phyloP scores from a whole-genome alignment of 1,140 invertebrate species.

The Drosophila saltans region DNA sequence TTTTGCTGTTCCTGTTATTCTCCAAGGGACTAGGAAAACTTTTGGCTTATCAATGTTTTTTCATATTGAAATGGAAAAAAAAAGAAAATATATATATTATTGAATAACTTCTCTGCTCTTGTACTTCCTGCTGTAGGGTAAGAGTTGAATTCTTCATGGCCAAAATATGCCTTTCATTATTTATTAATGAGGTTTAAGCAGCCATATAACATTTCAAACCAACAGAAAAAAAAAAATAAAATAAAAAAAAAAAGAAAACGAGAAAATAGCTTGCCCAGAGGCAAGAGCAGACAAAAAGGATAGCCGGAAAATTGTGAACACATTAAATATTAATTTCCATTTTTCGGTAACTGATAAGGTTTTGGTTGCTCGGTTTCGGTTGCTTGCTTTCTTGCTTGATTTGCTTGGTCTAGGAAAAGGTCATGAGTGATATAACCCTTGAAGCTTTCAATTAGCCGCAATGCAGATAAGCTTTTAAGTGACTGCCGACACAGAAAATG shows the following conservation, averaged over 20 bases:
- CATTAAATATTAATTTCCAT: constrained; percentile 81
- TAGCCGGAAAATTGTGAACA: constrained; percentile 66
- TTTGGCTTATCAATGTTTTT: constrained; percentile 73
- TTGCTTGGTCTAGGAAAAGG: constrained; percentile 38
- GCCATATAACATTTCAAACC: constrained; percentile 72
- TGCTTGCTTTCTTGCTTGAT: not conserved
- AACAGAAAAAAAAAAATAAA: constrained; percentile 39
- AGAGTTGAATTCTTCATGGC: constrained; percentile 8
- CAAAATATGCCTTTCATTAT: constrained; percentile 66
- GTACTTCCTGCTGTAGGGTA: not conserved
- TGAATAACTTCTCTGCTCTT: constrained; percentile 25
- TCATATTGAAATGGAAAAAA: constrained; percentile 51
- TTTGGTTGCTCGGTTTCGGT: constrained; percentile 10
- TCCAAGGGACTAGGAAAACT: constrained; percentile 42
- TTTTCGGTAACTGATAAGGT: constrained; percentile 72
- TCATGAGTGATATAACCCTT: constrained; percentile 30
- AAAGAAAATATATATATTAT: constrained; percentile 15
- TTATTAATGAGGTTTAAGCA: constrained; percentile 80
- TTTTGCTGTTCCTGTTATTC: constrained; percentile 26
- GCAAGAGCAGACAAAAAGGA: not conserved
- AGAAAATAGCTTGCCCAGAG: constrained; percentile 19
- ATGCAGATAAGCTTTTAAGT: constrained; percentile 49
- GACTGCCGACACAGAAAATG: constrained; percentile 20
- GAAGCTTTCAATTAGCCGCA: constrained; percentile 57
- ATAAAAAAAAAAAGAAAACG: constrained; percentile 3